A percentile compares a stretch with the other conserved stretches of the same genome.
Evolutionary conservation across 2,797 vertebrate species (phyloP).

Genomic region (Diglossa cyanea): DNA sequence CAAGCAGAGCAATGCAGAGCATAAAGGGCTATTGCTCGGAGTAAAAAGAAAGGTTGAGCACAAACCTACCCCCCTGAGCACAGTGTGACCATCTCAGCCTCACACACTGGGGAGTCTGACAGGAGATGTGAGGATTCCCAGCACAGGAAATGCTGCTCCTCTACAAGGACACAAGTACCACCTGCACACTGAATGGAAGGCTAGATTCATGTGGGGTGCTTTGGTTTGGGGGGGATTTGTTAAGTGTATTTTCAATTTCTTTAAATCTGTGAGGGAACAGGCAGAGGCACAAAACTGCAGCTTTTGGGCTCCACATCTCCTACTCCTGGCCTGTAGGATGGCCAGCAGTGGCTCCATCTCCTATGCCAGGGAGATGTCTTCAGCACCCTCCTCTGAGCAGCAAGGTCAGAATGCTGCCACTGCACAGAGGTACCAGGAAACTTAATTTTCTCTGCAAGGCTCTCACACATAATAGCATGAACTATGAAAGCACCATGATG

Average conservation of each 20-base stretch:
- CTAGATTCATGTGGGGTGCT: accelerated
- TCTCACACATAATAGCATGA: neutral
- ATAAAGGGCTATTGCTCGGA: neutral
- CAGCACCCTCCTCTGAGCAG: neutral
- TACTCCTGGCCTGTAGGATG: accelerated
- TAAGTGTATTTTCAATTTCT: neutral
- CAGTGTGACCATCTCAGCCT: neutral
- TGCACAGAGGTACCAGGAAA: neutral
- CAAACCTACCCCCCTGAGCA: neutral
- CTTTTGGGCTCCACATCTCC: neutral
- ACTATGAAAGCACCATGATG: neutral
- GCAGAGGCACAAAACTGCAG: neutral
- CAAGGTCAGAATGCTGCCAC: neutral
- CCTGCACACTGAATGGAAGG: neutral
- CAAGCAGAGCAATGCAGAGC: neutral
- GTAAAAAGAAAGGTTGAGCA: neutral
- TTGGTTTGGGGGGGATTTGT: neutral
- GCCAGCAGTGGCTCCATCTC: neutral
- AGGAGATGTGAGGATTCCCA: neutral
- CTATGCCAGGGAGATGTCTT: neutral
- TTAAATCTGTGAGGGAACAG: neutral
- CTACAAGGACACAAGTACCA: neutral
- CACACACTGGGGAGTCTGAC: neutral
- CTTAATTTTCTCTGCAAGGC: neutral
- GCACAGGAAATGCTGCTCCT: neutral